Percentiles rank a stretch among this genome's conserved stretches.
Conservation (phyloP, 30 jellyfish, hydroid and myxozoan species). For the Catostylus mosaicus region DNA sequence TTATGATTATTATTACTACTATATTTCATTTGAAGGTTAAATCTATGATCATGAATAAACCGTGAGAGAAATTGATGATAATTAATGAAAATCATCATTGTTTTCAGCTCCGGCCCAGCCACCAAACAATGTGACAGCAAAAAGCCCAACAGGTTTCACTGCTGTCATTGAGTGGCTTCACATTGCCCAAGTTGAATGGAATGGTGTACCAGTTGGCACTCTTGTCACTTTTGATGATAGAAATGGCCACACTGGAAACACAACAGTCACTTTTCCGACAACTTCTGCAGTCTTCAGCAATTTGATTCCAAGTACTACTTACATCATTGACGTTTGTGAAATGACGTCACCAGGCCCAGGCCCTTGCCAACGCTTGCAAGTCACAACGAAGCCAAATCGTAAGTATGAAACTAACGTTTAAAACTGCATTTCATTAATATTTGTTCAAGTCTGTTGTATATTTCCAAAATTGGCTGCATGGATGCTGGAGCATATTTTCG, state of each 20-base stretch:
- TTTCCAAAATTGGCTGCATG: too few species aligned
- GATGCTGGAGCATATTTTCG: too few species aligned
- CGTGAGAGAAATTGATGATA: too few species aligned
- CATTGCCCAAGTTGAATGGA: conserved; percentile 50
- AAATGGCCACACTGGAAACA: conserved; percentile 19
- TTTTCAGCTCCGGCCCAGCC: conserved; percentile 79
- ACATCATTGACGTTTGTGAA: conserved; percentile 67
- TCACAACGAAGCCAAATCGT: conserved; percentile 63
- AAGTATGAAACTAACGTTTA: too few species aligned
- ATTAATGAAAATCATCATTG: too few species aligned
- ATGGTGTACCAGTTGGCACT: conserved; percentile 64
- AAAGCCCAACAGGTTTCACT: conserved; percentile 40
- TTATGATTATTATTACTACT: too few species aligned
- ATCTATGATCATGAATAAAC: too few species aligned
- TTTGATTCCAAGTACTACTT: conserved; percentile 58
- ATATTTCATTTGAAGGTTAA: too few species aligned
- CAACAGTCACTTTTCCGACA: conserved; percentile 7
- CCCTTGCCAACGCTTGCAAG: conserved; percentile 79
- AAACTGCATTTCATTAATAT: too few species aligned
- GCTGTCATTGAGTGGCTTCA: conserved; percentile 58
- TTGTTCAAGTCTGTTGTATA: too few species aligned
- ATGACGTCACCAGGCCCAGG: conserved; percentile 73
- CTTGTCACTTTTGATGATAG: conserved; percentile 29
- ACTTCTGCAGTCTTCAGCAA: conserved; percentile 14
- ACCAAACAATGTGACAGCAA: conserved; percentile 51